Evolutionary conservation across 2,797 vertebrate genomes (phyloP), one percentile per base, ranked within the genome.

Genomic region (Lates japonicus): DNA sequence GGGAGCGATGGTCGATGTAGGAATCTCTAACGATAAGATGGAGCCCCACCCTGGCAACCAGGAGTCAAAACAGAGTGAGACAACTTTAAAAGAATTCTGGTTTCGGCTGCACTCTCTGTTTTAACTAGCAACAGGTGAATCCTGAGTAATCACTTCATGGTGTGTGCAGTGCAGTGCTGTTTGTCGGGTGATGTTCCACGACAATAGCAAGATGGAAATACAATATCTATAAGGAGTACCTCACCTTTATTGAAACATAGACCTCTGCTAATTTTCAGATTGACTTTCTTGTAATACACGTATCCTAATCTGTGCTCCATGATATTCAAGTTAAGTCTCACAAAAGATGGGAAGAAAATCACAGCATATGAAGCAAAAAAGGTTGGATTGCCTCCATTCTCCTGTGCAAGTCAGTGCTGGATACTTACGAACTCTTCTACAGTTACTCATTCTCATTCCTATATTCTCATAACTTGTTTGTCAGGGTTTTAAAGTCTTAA

Each of bases 61-160:
- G 67, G 67, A 88, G 77, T 79, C 63, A 76, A 88, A 90, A 91
- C 78, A 89, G 60, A 86, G 61, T 51, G 80, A 86, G 60, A 81
- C 46, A 84, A 72, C 63, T 70, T 70, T 7, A 17, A 78, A 83
- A 67, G 67, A 78, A 78, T 83, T 86, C 64, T 68, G 68, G 42
- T 78, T 58, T 62, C 41, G 3, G 57, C 76, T 49, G 57, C 13
- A 0, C 57, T 61, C 31, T 69, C 46, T 13, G 55, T 70, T 86
- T 74, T 89, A 87, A 92, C 78, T 2, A 77, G 75, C 81, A 77
- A 48, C 84, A 89, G 85, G 87, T 91, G 90, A 85, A 85, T 83
- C 55, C 39, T 57, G 49, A 41, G 42, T 81, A 62, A 81, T 72
- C 42, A 14, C 11, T 78, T 65, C 68, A 76, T 67, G 67, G 35